phyloP scores from a whole-genome alignment of 2,113 vertebrate species.

The Siniperca knerii region DNA sequence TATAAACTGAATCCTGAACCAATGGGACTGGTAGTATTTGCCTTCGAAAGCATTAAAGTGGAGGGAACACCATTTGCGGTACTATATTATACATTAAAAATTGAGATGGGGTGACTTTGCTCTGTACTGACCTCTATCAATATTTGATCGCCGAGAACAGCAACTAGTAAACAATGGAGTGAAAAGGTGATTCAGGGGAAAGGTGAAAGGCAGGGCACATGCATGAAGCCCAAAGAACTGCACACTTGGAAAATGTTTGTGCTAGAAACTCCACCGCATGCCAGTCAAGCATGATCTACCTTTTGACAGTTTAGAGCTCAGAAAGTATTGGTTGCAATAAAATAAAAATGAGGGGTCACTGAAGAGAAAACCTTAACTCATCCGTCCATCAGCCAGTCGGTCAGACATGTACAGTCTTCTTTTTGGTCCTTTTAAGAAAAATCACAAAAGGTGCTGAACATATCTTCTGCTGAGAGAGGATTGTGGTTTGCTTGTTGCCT shows the following conservation, averaged over 20 bases:
- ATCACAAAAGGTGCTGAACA: slow-evolving; percentile 1
- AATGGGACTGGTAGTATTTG: slow-evolving; percentile 53
- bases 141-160: slow-evolving; percentile 75
- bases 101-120: slow-evolving; percentile 75
- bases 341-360: slow-evolving; percentile 10
- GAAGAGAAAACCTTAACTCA: not conserved
- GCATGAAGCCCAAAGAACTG: slow-evolving; percentile 24
- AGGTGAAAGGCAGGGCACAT: slow-evolving; percentile 52
- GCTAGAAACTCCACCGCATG: not conserved
- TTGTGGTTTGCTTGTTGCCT: not conserved
- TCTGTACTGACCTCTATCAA: slow-evolving; percentile 75
- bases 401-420: slow-evolving; percentile 15
- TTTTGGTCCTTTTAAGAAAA: slow-evolving; percentile 27
- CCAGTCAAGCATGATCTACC: not conserved
- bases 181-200: slow-evolving; percentile 31
- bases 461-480: slow-evolving; percentile 22
- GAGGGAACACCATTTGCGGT: slow-evolving; percentile 64
- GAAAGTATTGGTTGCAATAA: slow-evolving; percentile 19
- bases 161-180: slow-evolving; percentile 76
- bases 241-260: slow-evolving; percentile 11
- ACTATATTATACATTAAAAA: slow-evolving; percentile 82
- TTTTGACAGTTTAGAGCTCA: slow-evolving; percentile 22
- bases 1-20: slow-evolving; percentile 66
- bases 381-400: slow-evolving; percentile 21
- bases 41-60: slow-evolving; percentile 62